A percentile compares a stretch with the other conserved stretches of the same genome.
Evolutionary conservation across 2,113 vertebrate genomes (phyloP).

Genomic region (Manacus vitellinus): DNA sequence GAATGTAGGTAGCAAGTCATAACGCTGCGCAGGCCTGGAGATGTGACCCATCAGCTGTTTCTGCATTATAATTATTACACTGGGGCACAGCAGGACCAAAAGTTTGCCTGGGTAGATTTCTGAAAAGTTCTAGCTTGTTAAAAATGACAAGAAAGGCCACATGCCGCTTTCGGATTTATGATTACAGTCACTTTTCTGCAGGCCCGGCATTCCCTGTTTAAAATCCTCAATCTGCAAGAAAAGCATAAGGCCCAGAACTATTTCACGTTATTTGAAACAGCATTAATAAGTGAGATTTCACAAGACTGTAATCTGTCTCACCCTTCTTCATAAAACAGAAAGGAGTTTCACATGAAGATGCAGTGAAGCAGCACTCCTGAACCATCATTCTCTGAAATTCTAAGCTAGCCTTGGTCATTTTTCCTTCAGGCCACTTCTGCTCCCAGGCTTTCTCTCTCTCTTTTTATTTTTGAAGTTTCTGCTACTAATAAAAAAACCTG

Average conservation of each 20-base stretch:
- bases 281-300: background rate
- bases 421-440: background rate
- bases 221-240: background rate
- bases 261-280: background rate
- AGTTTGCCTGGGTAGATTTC: constrained; percentile 13
- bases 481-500: background rate
- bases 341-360: background rate
- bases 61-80: constrained; percentile 49
- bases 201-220: background rate
- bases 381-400: background rate
- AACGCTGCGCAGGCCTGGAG: constrained; percentile 9
- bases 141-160: background rate
- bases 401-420: background rate
- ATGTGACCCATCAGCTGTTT: constrained; percentile 58
- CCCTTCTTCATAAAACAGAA: background rate
- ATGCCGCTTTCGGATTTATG: background rate
- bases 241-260: background rate
- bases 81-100: constrained; percentile 32
- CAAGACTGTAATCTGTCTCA: background rate
- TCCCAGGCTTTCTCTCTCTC: background rate
- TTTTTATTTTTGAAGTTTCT: constrained; percentile 38
- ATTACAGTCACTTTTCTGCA: background rate
- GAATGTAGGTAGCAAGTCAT: constrained; percentile 68
- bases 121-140: background rate
- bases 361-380: background rate